These are phyloP conservation scores for Aquatica leii DNA, from an alignment of 2,888 invertebrate genomes.

Conservation along the genomic window DNA sequence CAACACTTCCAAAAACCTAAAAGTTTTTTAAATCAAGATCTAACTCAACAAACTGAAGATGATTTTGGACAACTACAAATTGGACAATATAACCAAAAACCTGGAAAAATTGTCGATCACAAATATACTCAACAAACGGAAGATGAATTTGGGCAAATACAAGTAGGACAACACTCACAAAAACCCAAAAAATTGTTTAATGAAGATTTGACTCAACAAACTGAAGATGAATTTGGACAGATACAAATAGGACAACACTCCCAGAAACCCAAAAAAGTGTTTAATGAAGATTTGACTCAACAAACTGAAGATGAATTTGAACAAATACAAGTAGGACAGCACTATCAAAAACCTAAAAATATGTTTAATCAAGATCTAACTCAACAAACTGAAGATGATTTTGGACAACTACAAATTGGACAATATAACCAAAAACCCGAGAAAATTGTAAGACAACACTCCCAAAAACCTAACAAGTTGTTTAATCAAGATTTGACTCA, in stretches of 20 bases:
- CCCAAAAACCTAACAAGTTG: neutral
- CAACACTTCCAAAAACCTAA: conserved; percentile 19
- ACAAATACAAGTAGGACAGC: conserved; percentile 9
- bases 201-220: conserved; percentile 42
- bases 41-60: conserved; percentile 43
- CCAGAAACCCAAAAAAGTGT: neutral
- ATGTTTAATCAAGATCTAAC: conserved; percentile 35
- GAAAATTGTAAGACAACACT: neutral
- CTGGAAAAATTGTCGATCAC: conserved; percentile 6
- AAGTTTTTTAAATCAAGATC: conserved; percentile 23
- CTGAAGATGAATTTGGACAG: conserved; percentile 28
- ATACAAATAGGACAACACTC: conserved; percentile 16
- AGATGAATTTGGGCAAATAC: conserved; percentile 6
- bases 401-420: neutral
- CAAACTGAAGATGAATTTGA: conserved; percentile 4
- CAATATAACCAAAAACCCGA: neutral
- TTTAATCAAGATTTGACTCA: conserved; percentile 38
- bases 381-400: conserved; percentile 38
- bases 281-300: neutral
- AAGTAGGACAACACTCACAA: conserved; percentile 47
- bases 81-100: neutral
- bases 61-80: conserved; percentile 19
- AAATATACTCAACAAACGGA: conserved; percentile 40
- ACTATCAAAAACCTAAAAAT: conserved; percentile 20
- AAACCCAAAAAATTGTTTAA: neutral